Evolutionary conservation across 1,140 invertebrate genomes (phyloP).

Genomic region (Cotesia vestalis): DNA sequence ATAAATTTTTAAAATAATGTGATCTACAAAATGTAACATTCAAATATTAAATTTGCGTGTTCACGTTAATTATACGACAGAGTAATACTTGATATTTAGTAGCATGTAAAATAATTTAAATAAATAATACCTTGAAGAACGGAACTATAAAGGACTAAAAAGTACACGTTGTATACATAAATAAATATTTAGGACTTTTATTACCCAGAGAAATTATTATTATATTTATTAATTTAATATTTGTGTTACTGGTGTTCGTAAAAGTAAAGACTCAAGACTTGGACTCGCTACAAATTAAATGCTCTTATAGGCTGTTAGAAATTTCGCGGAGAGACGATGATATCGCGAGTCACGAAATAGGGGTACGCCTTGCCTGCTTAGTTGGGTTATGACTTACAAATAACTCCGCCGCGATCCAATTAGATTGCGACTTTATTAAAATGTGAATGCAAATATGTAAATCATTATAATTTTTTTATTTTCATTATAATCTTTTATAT

Average conservation of each 20-base stretch:
- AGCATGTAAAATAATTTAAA: constrained; percentile 26
- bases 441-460: constrained; percentile 20
- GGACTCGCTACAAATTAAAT: neutral
- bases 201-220: too few relatives aligned
- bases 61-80: constrained; percentile 20
- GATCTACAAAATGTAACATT: too few relatives aligned
- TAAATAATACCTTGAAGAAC: constrained; percentile 10
- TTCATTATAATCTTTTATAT: neutral
- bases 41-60: too few relatives aligned
- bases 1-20: too few relatives aligned
- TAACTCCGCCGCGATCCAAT: constrained; percentile 29
- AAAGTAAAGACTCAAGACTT: neutral
- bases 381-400: neutral
- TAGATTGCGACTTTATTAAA: constrained; percentile 35
- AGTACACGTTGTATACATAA: constrained; percentile 12
- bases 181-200: neutral
- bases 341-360: constrained; percentile 34
- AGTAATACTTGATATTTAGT: constrained; percentile 9
- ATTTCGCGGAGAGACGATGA: constrained; percentile 20
- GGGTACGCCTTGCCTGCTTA: neutral
- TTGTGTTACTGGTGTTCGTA: constrained; percentile 17
- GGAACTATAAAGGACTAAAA: neutral
- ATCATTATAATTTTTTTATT: constrained; percentile 25
- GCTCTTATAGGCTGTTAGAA: constrained; percentile 2
- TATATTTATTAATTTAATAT: neutral